Base-by-base conservation (phyloP, 1,140 invertebrate genomes). In the Belonocnema kinseyi region DNA sequence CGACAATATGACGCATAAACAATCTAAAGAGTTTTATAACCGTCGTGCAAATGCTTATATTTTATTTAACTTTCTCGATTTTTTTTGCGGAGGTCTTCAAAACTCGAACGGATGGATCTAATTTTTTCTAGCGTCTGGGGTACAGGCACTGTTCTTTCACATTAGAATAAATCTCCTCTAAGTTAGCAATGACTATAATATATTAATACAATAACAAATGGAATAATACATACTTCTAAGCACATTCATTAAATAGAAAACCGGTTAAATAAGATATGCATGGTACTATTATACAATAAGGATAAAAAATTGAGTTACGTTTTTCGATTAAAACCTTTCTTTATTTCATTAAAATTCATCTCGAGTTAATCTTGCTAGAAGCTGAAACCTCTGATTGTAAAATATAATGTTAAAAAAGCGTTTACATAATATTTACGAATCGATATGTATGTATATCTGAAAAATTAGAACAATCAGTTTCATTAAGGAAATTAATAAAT, bases 81-180 rank as follows among this genome's bases (percentile, higher is more conserved):
- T 75, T 78, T 71, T 19, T 74, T 26, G 71, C 75, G 73, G 58
- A 75, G 40, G 52, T 78, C 70, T 12, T 16, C 50, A 71, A 51
- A 75, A 76, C 74, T 56, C 17, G 26, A 78, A 46, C 7, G 8
- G 78, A 77, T 79, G 50, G 70, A 74, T 87, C 86, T 88, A 87
- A 84, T 74, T 82, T 73, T 73, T 89, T 84, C 85, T 87, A 87
- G 83, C 80, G 80, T 88, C 85, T 87, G 85, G 80, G 84, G 83
- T 89, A 87, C 88, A 91, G 88, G 88, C 88, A 90, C 89, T 88
- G 85, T 88, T 91, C 85, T 85, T 88, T 89, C 84, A 86, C 85
- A 88, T 80, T 87, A 84, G 86, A 84, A 87, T 85, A 83, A 80
- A 82, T 80, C 80, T 80, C 80, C 66, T 84, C 77, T 79, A 76